Evolutionary conservation across 2,113 vertebrate genomes (phyloP), one percentile per base, ranked within the genome.

Genomic region (Coregonus clupeaformis): DNA sequence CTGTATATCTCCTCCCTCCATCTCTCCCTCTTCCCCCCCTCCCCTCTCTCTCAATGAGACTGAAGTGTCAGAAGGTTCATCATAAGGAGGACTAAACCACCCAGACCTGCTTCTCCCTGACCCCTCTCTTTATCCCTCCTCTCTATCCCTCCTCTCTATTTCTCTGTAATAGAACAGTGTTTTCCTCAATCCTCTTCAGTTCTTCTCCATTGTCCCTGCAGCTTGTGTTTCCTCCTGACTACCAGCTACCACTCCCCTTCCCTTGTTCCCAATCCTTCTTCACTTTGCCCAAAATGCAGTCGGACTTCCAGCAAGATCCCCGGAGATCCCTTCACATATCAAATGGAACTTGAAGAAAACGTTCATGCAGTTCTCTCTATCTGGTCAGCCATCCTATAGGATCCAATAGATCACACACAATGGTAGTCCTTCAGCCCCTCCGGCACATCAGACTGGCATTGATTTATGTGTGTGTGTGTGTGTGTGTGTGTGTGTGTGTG

Each of bases 1-100:
- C 57, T 60, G 52, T 20, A 14, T 5, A 16, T 20, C 52, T 20
- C 0, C 3, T 18, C 16, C 5, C 2, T 1, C 47, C 11, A 6
- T 20, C 13, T 57, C 57, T n/a, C n/a, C 0, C 7, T 47, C 18
- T 9, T 55, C 52, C 18, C 3, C 18, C 52, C 11, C 13, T 20
- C 18, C 52, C 11, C 13, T 20, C 13, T 57, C 57, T n/a, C 6
- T 1, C n/a, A 1, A 59, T 6, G 57, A n/a, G 20, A 22, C 18
- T 20, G 57, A 59, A n/a, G 57, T 59, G n/a, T 59, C 57, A n/a
- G 57, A 20, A 59, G 57, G 57, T n/a, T 59, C 57, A n/a, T 59
- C 57, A 14, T 20, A 13, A 13, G 13, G 18, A 59, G 57, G 57
- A n/a, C n/a, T 2, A 14, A 55, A 3, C 36, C 7, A 36, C 7